Percentiles rank a stretch among this genome's conserved stretches.
These are phyloP conservation scores for Galendromus occidentalis DNA, from an alignment of 1,140 invertebrate genomes.

Conservation along the genomic window DNA sequence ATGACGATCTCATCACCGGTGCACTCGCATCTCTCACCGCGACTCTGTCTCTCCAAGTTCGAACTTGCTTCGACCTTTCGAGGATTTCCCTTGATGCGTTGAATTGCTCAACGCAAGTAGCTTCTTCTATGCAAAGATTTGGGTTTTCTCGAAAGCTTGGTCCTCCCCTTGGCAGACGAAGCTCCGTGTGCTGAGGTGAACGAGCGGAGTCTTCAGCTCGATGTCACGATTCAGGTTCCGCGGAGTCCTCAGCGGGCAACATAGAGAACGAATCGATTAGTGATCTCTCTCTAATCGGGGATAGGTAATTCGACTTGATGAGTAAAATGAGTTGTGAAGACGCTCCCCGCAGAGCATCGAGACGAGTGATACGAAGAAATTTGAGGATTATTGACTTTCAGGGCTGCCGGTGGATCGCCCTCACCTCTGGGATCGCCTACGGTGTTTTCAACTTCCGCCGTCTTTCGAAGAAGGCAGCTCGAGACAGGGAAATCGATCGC, in stretches of 20 bases:
- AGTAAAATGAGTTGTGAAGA: neutral
- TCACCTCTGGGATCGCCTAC: neutral
- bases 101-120: too few species aligned
- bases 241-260: neutral
- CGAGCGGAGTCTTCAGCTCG: neutral
- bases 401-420: neutral
- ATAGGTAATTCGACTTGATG: neutral
- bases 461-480: slow-evolving; percentile 8
- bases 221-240: neutral
- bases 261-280: neutral
- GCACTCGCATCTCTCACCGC: too few species aligned
- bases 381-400: neutral
- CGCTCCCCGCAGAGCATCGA: neutral
- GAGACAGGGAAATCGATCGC: neutral
- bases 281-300: neutral
- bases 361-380: neutral
- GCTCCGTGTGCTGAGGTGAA: too few species aligned
- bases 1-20: too few species aligned
- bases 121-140: too few species aligned
- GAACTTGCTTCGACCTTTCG: too few species aligned
- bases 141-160: too few species aligned
- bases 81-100: too few species aligned
- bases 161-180: too few species aligned
- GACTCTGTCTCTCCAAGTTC: too few species aligned
- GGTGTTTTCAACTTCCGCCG: neutral